These are phyloP conservation scores for Ceriagrion tenellum DNA, from an alignment of 2,888 invertebrate species.

Conservation along the genomic window DNA sequence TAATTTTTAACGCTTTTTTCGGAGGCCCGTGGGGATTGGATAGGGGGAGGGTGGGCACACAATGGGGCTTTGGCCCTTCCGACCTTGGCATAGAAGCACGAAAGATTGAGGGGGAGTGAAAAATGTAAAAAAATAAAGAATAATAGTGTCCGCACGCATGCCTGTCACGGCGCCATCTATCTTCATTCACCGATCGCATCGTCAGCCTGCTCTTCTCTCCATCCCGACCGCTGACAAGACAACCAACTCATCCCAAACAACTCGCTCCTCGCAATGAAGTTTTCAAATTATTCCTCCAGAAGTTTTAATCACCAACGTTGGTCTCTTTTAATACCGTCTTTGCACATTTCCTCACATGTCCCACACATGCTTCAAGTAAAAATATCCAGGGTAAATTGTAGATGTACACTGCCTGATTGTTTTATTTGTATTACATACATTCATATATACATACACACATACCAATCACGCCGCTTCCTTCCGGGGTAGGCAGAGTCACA, in stretches of 20 bases:
- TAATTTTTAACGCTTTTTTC: neutral
- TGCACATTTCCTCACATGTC: no score
- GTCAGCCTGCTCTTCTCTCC: neutral
- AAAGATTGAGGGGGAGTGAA: neutral
- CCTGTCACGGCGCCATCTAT: neutral
- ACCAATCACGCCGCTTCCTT: no score
- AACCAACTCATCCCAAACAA: neutral
- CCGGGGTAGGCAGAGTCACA: no score
- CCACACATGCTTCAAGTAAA: no score
- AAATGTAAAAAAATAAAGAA: neutral
- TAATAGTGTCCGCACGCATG: neutral
- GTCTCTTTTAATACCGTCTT: no score
- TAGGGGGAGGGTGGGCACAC: neutral
- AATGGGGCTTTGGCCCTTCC: neutral
- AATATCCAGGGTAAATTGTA: no score
- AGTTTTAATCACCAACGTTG: neutral
- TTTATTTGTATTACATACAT: no score
- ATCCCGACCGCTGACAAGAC: neutral
- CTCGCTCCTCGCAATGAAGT: neutral
- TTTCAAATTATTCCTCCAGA: neutral
- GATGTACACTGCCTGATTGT: no score
- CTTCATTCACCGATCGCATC: neutral
- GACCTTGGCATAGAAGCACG: conserved; percentile 20
- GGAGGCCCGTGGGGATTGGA: neutral
- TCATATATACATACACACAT: no score